Percentiles rank a stretch among this genome's conserved stretches.
Evolutionary conservation across 2,797 vertebrate species (phyloP).

Genomic region (Meda fulgida): DNA sequence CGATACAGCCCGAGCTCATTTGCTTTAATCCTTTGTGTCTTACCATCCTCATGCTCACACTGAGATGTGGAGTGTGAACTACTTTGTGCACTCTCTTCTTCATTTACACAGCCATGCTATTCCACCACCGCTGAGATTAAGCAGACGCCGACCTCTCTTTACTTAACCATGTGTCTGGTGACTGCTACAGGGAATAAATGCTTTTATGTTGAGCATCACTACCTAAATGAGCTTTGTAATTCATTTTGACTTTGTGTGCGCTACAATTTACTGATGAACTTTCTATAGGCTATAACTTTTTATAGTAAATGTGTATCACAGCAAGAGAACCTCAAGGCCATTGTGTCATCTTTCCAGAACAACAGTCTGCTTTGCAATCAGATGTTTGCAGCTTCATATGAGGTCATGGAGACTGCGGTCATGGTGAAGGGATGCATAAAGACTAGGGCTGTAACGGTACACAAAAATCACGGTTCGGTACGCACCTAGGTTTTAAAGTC

Average conservation of each 20-base stretch:
- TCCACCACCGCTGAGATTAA: neutral
- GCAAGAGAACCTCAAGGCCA: neutral
- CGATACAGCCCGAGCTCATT: neutral
- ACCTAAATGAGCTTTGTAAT: neutral
- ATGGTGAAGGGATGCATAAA: slow-evolving; percentile 34
- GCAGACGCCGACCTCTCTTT: neutral
- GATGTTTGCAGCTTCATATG: slow-evolving; percentile 30
- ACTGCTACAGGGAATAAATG: neutral
- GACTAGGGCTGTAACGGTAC: no score
- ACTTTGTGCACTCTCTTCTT: slow-evolving; percentile 19
- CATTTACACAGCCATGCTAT: neutral
- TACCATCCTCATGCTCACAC: slow-evolving; percentile 3
- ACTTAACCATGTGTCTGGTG: neutral
- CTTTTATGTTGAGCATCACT: neutral
- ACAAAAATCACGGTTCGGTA: no score
- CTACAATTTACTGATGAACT: slow-evolving; percentile 7
- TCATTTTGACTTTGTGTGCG: neutral
- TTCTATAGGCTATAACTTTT: neutral
- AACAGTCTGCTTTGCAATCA: neutral
- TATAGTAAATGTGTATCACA: slow-evolving; percentile 4
- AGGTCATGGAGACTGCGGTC: slow-evolving; percentile 36
- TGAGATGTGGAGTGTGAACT: slow-evolving; percentile 33
- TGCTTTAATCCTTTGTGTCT: slow-evolving; percentile 36
- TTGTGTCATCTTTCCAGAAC: neutral
- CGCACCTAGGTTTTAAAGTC: no score